These are phyloP conservation scores for Heliornis fulica DNA, from an alignment of 2,113 vertebrate species.

Conservation along the genomic window DNA sequence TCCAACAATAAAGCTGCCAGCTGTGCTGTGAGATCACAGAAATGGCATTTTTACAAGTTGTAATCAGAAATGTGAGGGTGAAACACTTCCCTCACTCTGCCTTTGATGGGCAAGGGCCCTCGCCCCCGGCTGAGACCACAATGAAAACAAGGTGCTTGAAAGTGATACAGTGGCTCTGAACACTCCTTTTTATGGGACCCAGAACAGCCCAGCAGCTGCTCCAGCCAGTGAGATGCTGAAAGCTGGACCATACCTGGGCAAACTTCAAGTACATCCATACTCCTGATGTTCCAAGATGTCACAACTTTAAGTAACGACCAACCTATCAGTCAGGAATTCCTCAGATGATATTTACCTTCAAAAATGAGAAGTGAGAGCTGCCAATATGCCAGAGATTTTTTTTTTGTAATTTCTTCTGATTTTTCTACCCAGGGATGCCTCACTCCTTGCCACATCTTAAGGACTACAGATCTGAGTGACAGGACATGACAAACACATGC, in stretches of 20 bases:
- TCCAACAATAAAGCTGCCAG: slow-evolving; percentile 35
- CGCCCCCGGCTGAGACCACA: neutral
- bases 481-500: accelerated
- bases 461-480: accelerated
- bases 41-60: slow-evolving; percentile 39
- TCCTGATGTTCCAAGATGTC: neutral
- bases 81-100: neutral
- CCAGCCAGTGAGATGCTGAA: neutral
- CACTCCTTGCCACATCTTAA: neutral
- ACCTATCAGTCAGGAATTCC: neutral
- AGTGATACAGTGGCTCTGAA: neutral
- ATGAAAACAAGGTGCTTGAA: neutral
- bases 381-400: neutral
- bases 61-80: neutral
- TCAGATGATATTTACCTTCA: neutral
- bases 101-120: neutral
- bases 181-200: neutral
- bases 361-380: neutral
- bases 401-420: neutral
- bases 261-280: neutral
- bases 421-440: slow-evolving; percentile 27
- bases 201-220: neutral
- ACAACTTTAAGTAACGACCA: neutral
- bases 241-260: neutral
- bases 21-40: slow-evolving; percentile 55